phyloP scores from a whole-genome alignment of 2,113 vertebrate genomes.

The Alethe castanea region DNA sequence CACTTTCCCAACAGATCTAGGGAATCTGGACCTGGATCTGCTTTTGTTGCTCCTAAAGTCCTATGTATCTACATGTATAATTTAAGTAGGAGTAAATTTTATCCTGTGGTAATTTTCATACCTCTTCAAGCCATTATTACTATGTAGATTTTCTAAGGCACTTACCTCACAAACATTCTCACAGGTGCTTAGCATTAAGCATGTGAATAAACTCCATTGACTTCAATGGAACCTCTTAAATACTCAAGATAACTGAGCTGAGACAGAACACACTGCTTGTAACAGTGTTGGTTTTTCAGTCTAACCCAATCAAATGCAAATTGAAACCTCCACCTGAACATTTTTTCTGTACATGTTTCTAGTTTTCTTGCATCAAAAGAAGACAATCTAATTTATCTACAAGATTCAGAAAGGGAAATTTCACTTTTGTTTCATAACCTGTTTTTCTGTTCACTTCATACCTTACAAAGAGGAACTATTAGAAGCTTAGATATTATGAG shows the following conservation, averaged over 20 bases:
- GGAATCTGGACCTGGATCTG: neutral
- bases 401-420: neutral
- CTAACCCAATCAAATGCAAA: neutral
- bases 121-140: slow-evolving; percentile 2
- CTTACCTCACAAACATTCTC: neutral
- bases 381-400: neutral
- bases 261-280: neutral
- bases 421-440: neutral
- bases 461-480: neutral
- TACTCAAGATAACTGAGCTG: neutral
- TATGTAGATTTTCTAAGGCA: neutral
- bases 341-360: neutral
- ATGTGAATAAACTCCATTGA: neutral
- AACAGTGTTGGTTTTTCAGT: neutral
- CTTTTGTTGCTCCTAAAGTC: neutral
- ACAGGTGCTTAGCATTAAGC: neutral
- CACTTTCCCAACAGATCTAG: neutral
- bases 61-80: neutral
- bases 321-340: neutral
- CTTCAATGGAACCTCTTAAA: neutral
- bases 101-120: slow-evolving; percentile 53
- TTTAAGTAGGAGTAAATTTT: slow-evolving; percentile 55
- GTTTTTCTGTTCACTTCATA: neutral
- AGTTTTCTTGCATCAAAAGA: neutral
- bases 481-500: neutral